Conservation (phyloP, 2,797 vertebrate species). For the Babyrousa celebensis region DNA sequence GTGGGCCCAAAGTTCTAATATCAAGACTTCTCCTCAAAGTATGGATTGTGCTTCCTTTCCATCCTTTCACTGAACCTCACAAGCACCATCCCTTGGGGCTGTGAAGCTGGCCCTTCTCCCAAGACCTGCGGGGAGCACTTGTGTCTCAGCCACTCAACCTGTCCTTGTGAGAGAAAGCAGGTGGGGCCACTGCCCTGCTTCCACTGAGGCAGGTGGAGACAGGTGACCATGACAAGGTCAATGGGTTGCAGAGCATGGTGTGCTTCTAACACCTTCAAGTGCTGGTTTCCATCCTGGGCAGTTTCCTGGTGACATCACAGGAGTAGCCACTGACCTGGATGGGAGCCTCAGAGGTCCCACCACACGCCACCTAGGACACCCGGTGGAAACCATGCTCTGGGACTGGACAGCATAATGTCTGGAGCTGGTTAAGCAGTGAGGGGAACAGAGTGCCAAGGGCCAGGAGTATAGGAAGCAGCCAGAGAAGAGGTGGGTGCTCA, state of each 20-base stretch:
- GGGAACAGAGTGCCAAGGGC: neutral
- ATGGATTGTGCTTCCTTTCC: neutral
- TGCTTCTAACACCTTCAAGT: neutral
- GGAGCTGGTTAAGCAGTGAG: neutral
- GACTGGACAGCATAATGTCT: rapidly evolving
- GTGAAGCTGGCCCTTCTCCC: neutral
- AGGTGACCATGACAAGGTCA: neutral
- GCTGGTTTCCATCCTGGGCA: no score
- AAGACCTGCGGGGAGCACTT: neutral
- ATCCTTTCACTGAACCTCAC: neutral
- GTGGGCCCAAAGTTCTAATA: neutral
- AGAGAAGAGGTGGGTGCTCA: neutral
- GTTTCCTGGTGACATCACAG: neutral
- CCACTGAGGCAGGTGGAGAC: no score
- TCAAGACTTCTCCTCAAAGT: neutral
- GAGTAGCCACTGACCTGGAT: rapidly evolving
- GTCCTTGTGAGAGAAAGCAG: neutral
- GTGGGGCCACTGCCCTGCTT: neutral
- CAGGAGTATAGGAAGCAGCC: no score
- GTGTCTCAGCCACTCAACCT: neutral
- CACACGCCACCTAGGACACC: rapidly evolving
- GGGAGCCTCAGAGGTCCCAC: neutral
- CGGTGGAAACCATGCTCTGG: neutral
- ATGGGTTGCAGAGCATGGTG: rapidly evolving
- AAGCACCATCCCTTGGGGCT: rapidly evolving